Evolutionary conservation across 2,797 vertebrate genomes (phyloP), one percentile per base, ranked within the genome.

Genomic region (Botia almorhae): DNA sequence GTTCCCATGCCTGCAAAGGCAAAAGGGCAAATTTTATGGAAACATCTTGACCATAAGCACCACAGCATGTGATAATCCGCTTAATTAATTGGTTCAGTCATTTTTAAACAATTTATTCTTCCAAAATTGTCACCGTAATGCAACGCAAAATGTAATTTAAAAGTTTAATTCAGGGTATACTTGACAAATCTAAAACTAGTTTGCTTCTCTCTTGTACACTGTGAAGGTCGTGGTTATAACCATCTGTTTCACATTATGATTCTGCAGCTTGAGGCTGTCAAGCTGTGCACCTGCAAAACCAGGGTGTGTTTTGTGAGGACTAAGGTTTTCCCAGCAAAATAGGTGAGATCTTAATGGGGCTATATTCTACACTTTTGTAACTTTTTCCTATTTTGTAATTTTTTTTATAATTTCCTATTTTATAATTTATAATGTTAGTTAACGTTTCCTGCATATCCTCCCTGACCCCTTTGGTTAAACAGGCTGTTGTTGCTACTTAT

Each of bases 1-100:
- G 97, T 96, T 89, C 96, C 97, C 95, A 97, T 97, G 88, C 97
- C 98, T 99, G 84, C 63, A 89, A 87, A 89, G 55, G 56, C 26
- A 72, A 1, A 61, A 71, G 8, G 14, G 12, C 7, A 43, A 26
- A 4, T 26, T 17, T 50, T 39, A 21, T 46, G 19, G 19, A 56
- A 10, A 73, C 74, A 12, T 39, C 16, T 21, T 0, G 7, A 11
- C 16, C 39, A 46, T 51, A 56, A 13, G 6, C 29, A 29, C 29
- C 29, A 61, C 64, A 33, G 73, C 29, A 16, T 69, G 13, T 19
- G 7, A 65, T 0, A 10, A 63, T 53, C 4, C 26, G 36, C 3
- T 12, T 29, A 67, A 11, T 26, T 4, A 21, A 33, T 5, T 0
- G 19, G n/a, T 33, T 29, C 16, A 11, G 7, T 26, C 3, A 8